Percentiles rank a stretch among this genome's conserved stretches.
phyloP scores from a whole-genome alignment of 53 echinoderm and acorn worm species.

The Pentamera pediparva region DNA sequence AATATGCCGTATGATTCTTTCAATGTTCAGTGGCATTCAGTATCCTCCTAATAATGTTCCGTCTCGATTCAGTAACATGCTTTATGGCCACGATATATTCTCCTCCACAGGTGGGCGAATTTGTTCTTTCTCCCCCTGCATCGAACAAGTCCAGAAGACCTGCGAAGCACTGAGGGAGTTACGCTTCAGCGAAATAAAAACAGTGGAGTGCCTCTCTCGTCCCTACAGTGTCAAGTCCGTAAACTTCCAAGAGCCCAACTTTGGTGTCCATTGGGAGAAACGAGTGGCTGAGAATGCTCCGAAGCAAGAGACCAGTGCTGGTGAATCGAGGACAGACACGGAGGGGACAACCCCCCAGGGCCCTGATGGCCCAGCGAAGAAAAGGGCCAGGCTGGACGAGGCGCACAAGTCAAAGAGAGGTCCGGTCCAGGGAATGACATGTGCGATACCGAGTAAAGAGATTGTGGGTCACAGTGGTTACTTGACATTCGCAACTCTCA shows the following conservation, averaged over 20 bases:
- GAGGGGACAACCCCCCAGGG: background rate
- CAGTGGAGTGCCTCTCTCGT: conserved; percentile 70
- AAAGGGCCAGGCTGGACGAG: background rate
- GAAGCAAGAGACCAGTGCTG: background rate
- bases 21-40: background rate
- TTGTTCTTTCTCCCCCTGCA: conserved; percentile 96
- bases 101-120: conserved; percentile 67
- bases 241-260: conserved; percentile 52
- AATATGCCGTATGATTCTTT: background rate
- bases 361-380: background rate
- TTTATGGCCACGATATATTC: background rate
- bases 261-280: conserved; percentile 34
- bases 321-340: background rate
- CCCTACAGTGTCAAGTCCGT: conserved; percentile 64
- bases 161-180: conserved; percentile 44
- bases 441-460: conserved; percentile 57
- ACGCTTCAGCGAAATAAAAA: conserved; percentile 75
- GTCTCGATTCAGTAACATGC: background rate
- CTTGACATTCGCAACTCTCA: conserved; percentile 80
- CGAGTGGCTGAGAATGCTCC: background rate
- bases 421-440: conserved; percentile 26
- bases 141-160: conserved; percentile 87
- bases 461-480: conserved; percentile 83
- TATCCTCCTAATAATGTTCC: background rate
- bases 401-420: background rate